A percentile compares a stretch with the other conserved stretches of the same genome.
Conservation (phyloP, 1,140 invertebrate genomes). For the honey bee (Apis mellifera) region DNA sequence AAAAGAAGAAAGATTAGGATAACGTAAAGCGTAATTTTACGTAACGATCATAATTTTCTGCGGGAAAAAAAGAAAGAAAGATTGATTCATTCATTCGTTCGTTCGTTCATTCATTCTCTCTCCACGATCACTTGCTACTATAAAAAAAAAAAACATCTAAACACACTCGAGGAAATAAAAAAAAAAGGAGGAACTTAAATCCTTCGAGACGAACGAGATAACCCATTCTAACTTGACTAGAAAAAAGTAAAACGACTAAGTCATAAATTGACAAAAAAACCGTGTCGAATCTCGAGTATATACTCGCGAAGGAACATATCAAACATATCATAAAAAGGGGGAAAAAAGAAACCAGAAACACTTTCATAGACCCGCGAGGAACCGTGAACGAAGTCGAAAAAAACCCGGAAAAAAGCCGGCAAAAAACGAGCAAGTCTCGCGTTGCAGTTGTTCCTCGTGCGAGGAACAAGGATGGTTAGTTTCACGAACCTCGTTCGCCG, state of each 20-base stretch:
- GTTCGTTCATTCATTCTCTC: neutral
- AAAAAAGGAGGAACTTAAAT: neutral
- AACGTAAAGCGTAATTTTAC: too few relatives aligned
- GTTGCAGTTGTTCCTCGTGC: neutral
- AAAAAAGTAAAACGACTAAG: neutral
- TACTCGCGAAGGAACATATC: neutral
- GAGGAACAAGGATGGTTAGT: neutral
- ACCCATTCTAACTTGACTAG: neutral
- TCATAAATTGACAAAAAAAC: neutral
- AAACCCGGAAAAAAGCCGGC: neutral
- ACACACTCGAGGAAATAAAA: neutral
- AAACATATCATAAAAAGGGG: neutral
- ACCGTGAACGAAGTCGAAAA: neutral
- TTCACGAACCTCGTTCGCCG: neutral
- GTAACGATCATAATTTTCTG: too few relatives aligned
- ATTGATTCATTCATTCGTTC: neutral
- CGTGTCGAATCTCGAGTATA: neutral
- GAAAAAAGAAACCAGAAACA: conserved; percentile 18
- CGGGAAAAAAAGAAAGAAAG: too few relatives aligned
- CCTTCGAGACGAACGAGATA: neutral
- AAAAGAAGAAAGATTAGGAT: neutral
- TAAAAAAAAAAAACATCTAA: neutral
- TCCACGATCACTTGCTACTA: too few relatives aligned
- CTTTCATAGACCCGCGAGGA: conserved; percentile 15
- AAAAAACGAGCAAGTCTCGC: conserved; percentile 5